These are phyloP conservation scores for Catocala sponsa DNA, from an alignment of 2,888 invertebrate genomes.

Conservation along the genomic window DNA sequence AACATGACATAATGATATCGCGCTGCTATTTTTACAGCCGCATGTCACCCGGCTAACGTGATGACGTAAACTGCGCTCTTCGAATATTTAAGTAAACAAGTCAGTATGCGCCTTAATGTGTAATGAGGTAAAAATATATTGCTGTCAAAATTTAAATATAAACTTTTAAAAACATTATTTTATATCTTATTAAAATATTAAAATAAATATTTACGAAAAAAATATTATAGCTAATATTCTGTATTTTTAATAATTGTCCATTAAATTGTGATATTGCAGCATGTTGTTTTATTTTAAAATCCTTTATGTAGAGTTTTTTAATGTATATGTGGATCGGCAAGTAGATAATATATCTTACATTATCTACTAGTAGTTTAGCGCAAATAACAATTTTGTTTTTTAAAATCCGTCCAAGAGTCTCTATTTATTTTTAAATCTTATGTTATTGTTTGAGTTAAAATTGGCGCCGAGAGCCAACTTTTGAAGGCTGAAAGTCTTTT, in stretches of 20 bases:
- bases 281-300: slow-evolving; percentile 44
- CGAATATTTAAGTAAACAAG: slow-evolving; percentile 24
- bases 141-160: slow-evolving; percentile 47
- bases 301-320: background rate
- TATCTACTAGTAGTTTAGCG: too few relatives aligned
- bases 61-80: slow-evolving; percentile 15
- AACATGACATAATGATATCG: slow-evolving; percentile 17
- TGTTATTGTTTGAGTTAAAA: too few relatives aligned
- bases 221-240: slow-evolving; percentile 52
- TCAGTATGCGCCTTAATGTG: slow-evolving; percentile 41
- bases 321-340: too few relatives aligned
- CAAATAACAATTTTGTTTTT: too few relatives aligned
- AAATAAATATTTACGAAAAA: slow-evolving; percentile 56
- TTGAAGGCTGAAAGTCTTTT: too few relatives aligned
- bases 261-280: slow-evolving; percentile 82
- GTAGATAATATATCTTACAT: too few relatives aligned
- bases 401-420: too few relatives aligned
- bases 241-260: slow-evolving; percentile 77
- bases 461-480: too few relatives aligned
- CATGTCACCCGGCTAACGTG: slow-evolving; percentile 14
- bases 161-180: slow-evolving; percentile 46
- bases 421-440: too few relatives aligned
- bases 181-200: slow-evolving; percentile 43
- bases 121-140: slow-evolving; percentile 34
- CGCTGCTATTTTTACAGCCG: slow-evolving; percentile 33